Percentiles rank a stretch among this genome's conserved stretches.
Evolutionary conservation across 2,113 vertebrate species (phyloP).

Genomic region (Barnardius zonarius): DNA sequence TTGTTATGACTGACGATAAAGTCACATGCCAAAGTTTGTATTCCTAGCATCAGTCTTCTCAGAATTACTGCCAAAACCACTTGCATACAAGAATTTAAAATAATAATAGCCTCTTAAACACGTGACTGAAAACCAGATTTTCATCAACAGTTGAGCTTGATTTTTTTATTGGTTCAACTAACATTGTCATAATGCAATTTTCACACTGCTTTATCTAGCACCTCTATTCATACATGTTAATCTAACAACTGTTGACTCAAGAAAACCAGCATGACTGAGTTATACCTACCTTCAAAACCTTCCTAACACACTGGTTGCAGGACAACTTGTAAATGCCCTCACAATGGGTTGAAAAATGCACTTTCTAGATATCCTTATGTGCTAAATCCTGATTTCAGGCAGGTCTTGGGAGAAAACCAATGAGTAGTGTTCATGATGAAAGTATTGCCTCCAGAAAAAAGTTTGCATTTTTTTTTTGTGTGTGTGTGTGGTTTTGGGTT

Average conservation of each 20-base stretch:
- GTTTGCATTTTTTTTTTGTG: not conserved
- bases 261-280: not conserved
- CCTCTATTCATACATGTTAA: not conserved
- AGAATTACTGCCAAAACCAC: not conserved
- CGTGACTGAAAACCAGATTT: not conserved
- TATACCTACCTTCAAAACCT: not conserved
- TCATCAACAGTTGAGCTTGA: not conserved
- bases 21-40: not conserved
- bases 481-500: no score
- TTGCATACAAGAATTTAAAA: not conserved
- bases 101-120: not conserved
- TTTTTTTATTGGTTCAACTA: not conserved
- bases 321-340: not conserved
- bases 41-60: not conserved
- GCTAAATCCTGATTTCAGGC: not conserved
- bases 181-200: not conserved
- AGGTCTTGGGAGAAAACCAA: not conserved
- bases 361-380: not conserved
- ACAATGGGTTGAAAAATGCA: not conserved
- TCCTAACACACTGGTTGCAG: not conserved
- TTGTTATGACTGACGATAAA: not conserved
- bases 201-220: not conserved
- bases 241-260: rapidly evolving
- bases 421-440: not conserved
- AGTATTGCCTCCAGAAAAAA: not conserved